Evolutionary conservation across 2,888 invertebrate genomes (phyloP).

Genomic region (Volucella bombylans): DNA sequence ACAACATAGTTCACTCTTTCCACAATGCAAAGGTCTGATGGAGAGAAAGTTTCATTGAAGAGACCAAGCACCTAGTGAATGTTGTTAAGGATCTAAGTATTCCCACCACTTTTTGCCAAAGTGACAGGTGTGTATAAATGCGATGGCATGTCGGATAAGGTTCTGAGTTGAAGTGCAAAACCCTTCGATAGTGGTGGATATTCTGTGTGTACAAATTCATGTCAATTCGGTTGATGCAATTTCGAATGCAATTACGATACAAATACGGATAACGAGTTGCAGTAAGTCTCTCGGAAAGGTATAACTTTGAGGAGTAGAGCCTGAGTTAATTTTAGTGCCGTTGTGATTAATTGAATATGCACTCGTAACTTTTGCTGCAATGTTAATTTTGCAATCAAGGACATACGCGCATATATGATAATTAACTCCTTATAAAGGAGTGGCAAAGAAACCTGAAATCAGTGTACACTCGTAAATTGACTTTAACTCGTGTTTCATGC

Average conservation of each 20-base stretch:
- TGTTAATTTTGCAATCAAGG: constrained; percentile 62
- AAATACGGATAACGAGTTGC: not conserved
- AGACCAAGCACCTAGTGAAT: constrained; percentile 13
- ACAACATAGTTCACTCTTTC: not conserved
- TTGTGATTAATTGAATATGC: not conserved
- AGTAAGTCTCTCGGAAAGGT: not conserved
- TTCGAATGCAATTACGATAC: constrained; percentile 26
- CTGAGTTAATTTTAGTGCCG: not conserved
- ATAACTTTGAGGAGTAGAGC: no score
- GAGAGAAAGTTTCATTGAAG: constrained; percentile 36
- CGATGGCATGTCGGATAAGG: constrained; percentile 53
- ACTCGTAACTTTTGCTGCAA: constrained; percentile 23
- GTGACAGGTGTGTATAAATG: constrained; percentile 65
- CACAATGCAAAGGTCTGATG: not conserved
- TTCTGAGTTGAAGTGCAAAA: constrained; percentile 61
- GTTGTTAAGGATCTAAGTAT: constrained; percentile 18
- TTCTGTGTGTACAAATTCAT: constrained; percentile 23
- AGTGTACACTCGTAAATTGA: constrained; percentile 44
- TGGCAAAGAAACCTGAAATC: constrained; percentile 9
- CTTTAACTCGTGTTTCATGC: constrained; percentile 23
- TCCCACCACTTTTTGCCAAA: not conserved
- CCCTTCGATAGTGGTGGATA: constrained; percentile 48
- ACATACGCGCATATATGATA: constrained; percentile 37
- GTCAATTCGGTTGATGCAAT: constrained; percentile 28
- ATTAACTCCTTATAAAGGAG: constrained; percentile 43